These are phyloP conservation scores for Troides helena DNA, from an alignment of 2,888 invertebrate genomes.

Conservation along the genomic window DNA sequence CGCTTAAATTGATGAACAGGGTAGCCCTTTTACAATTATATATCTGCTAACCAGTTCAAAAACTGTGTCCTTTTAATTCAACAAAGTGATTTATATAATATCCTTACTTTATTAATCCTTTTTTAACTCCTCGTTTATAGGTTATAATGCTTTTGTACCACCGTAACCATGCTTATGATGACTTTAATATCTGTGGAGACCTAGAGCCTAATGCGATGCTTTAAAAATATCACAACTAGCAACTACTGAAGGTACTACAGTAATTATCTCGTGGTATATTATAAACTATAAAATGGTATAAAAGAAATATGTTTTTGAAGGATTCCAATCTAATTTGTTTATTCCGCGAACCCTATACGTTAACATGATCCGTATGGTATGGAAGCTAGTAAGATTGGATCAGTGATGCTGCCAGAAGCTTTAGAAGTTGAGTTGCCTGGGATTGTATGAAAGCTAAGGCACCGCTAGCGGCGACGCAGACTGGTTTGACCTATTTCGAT, in stretches of 20 bases:
- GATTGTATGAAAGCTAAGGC: conserved; percentile 23
- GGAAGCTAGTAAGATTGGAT: conserved; percentile 12
- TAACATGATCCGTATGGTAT: conserved; percentile 11
- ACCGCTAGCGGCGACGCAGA: conserved; percentile 17
- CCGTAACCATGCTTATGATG: too few relatives aligned
- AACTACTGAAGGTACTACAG: too few relatives aligned
- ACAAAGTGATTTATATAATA: not conserved
- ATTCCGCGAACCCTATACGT: conserved; percentile 5
- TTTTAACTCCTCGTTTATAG: too few relatives aligned
- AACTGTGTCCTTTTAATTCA: not conserved
- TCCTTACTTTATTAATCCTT: not conserved
- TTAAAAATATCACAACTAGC: too few relatives aligned
- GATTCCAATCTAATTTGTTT: conserved; percentile 12
- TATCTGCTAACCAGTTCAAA: conserved; percentile 4
- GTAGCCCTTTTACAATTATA: conserved; percentile 10
- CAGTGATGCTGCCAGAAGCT: conserved; percentile 27
- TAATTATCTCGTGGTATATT: too few relatives aligned
- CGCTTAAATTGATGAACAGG: conserved; percentile 32
- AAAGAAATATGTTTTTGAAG: not conserved
- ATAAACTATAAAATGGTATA: not conserved
- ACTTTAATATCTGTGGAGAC: too few relatives aligned
- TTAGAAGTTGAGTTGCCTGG: conserved; percentile 15
- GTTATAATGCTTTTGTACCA: too few relatives aligned
- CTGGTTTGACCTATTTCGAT: conserved; percentile 28
- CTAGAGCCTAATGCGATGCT: too few relatives aligned